Evolutionary conservation across 1,140 invertebrate genomes (phyloP), one percentile per base, ranked within the genome.

Genomic region (Aradophagus sp.): DNA sequence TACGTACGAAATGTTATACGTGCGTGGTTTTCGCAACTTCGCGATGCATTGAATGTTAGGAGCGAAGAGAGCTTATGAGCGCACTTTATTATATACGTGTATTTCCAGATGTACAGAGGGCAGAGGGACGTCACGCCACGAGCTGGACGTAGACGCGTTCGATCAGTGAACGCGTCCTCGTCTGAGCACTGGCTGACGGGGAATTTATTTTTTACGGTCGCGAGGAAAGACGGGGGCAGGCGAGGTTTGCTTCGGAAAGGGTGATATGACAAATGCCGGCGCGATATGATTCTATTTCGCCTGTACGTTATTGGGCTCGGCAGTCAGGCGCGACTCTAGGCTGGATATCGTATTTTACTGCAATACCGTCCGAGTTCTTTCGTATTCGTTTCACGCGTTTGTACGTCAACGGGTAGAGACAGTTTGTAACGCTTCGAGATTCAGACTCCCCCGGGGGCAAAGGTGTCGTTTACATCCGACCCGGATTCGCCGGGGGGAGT

Each of bases 191-290:
- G 77, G 78, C 73, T 77, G 44, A 80, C 82, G 83, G 77, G 77
- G 62, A 79, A 78, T 81, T 84, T 85, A 85, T 85, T 85, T 85
- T 85, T 85, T 84, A 84, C 80, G 81, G 73, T 70, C 50, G 61
- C 41, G 68, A 80, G 53, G 36, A 17, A 50, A 39, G 29, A 41
- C 26, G 67, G 70, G 45, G 19, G 41, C 32, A 35, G 55, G 45
- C 38, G 45, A 56, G 38, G 50, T 26, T 55, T 41, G 59, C 55
- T 58, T 72, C 41, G 47, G 56, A 56, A 56, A 71, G 76, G 61
- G 73, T 78, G 73, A 82, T 77, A 78, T 78, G 80, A 82, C 74
- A 78, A 80, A 80, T 77, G 77, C 74, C 55, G 76, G 73, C 50
- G 63, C 36, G 63, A 66, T 47, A 29, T n/a, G 20, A 41, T 8